Evolutionary conservation across 1,140 invertebrate genomes (phyloP), one percentile per base, ranked within the genome.

Genomic region (Bradynema listronoti): DNA sequence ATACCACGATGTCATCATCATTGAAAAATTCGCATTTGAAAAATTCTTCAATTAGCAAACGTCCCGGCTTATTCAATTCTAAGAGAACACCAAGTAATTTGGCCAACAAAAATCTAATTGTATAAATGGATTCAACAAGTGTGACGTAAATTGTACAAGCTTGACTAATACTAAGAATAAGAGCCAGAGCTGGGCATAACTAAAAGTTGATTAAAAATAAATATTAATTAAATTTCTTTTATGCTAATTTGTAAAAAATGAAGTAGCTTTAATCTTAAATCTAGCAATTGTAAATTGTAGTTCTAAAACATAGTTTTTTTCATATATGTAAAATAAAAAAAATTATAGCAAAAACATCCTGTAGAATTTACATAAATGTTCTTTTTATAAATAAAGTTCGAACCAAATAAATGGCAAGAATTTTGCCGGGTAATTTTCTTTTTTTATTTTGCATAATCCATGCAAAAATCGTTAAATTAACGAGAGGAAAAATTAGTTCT

Each of bases 1-100:
- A 42, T 49, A 70, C 68, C 45, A 69, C 67, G 52, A 69, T 69
- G 46, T 69, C 69, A 41, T 71, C 69, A 33, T 71, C 69, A 45
- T 71, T 71, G 54, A 72, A 75, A 54, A 70, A 70, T 51, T 71
- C 69, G 33, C 69, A 71, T n/a, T 67, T 66, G 58, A 71, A 71
- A 56, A 66, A 71, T 2, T 74, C 49, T 46, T 71, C 69, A 62
- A 71, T 71, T 7, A 59, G 64, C 6, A 72, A 30, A 19, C 69
- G 54, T 2, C 69, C 69, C 25, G 32, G 25, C 3, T 41, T 46
- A 45, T 71, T 75, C 9, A 75, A 14, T 41, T 72, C 69, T 9
- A 70, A 39, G 27, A 70, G 47, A 42, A 55, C 36, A 22, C 53
- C 55, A 19, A 70, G 41, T 1, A 70, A 43, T 58, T 70, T 70